Evolutionary conservation across 2,888 invertebrate species (phyloP).

Genomic region (Hyalella azteca): DNA sequence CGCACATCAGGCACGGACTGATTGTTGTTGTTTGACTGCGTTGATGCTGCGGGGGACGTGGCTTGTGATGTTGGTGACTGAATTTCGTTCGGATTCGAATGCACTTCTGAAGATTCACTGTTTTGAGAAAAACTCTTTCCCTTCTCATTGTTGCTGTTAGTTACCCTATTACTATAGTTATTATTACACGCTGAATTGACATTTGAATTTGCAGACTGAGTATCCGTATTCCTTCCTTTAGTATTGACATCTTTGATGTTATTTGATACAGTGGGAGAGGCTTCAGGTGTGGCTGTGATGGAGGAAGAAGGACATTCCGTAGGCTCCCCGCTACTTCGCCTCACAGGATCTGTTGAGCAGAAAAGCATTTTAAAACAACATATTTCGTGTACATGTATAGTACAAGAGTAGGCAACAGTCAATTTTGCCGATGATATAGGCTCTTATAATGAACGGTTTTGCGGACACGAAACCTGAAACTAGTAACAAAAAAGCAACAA

Average conservation of each 20-base stretch:
- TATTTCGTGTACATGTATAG: neutral
- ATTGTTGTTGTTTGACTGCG: neutral
- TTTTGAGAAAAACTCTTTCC: neutral
- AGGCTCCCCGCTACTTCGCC: neutral
- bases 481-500: no score
- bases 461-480: neutral
- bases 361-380: neutral
- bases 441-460: neutral
- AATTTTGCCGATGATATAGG: neutral
- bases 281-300: neutral
- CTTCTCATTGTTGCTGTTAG: neutral
- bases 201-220: neutral
- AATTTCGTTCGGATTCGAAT: neutral
- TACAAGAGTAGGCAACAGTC: neutral
- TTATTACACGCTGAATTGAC: neutral
- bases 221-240: neutral
- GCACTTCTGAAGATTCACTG: neutral
- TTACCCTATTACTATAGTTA: neutral
- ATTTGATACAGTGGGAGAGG: neutral
- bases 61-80: neutral
- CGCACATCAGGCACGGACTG: constrained; percentile 42
- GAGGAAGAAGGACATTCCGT: neutral
- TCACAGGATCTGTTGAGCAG: neutral
- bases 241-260: neutral
- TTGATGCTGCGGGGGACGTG: neutral